Evolutionary conservation across 2,113 vertebrate species (phyloP).

Genomic region (Xiphias gladius): DNA sequence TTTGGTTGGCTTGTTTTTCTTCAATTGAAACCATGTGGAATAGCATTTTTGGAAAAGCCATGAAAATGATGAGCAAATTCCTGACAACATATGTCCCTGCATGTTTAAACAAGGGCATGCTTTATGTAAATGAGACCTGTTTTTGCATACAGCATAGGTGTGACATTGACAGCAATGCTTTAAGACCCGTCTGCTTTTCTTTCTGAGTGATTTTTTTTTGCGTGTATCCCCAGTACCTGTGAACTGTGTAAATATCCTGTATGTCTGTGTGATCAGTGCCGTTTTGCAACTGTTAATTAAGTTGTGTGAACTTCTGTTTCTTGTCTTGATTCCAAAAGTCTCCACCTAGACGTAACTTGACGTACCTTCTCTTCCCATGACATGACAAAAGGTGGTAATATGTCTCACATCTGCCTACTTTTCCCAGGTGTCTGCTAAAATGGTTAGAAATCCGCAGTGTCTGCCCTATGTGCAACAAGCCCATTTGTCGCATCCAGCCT

Average conservation of each 20-base stretch:
- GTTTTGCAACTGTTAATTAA: background rate
- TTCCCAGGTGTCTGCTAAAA: slow-evolving; percentile 85
- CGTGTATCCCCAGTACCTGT: background rate
- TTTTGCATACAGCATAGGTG: slow-evolving; percentile 42
- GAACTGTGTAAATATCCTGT: slow-evolving; percentile 21
- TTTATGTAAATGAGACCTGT: slow-evolving; percentile 6
- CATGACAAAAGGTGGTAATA: background rate
- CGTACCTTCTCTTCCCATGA: background rate
- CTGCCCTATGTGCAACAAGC: slow-evolving; percentile 88
- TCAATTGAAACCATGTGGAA: background rate
- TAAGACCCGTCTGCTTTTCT: background rate
- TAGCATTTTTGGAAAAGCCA: background rate
- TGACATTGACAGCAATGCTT: slow-evolving; percentile 15
- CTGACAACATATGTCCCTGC: slow-evolving; percentile 8
- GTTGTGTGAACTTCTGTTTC: background rate
- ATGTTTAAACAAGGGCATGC: slow-evolving; percentile 36
- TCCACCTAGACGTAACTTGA: background rate
- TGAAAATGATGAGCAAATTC: slow-evolving; percentile 46
- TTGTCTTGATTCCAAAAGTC: background rate
- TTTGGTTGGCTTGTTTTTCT: too few relatives aligned
- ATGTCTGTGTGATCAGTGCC: slow-evolving; percentile 4
- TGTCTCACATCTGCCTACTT: slow-evolving; percentile 22
- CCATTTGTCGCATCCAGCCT: slow-evolving; percentile 80
- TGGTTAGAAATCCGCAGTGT: slow-evolving; percentile 88
- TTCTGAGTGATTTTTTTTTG: background rate